Evolutionary conservation across 2,888 invertebrate genomes (phyloP).

Genomic region (Terebella lapidaria): DNA sequence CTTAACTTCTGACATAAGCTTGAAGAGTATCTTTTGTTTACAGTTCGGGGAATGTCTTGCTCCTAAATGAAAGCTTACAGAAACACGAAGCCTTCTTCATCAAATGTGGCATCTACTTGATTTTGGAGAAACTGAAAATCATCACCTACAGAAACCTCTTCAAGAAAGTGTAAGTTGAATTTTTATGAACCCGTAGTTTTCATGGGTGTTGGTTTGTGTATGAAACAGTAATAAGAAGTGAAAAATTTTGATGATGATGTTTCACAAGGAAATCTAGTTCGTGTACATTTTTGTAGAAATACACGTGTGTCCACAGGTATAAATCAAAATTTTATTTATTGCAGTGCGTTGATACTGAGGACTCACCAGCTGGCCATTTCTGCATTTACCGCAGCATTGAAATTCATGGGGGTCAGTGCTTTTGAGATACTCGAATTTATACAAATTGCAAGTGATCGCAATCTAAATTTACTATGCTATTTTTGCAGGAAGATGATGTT

Average conservation of each 20-base stretch:
- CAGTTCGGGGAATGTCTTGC: constrained; percentile 75
- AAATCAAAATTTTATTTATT: no score
- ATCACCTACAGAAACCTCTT: constrained; percentile 94
- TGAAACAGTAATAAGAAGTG: no score
- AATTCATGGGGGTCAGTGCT: constrained; percentile 52
- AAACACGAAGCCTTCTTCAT: constrained; percentile 89
- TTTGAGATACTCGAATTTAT: background rate
- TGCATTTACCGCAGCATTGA: constrained; percentile 75
- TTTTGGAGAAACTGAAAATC: constrained; percentile 91
- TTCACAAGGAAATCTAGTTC: no score
- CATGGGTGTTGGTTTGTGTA: background rate
- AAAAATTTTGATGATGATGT: no score
- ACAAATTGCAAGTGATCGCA: no score
- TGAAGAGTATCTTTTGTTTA: no score
- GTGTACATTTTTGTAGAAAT: no score
- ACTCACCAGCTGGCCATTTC: constrained; percentile 82
- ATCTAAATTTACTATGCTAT: background rate
- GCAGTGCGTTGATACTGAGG: constrained; percentile 54
- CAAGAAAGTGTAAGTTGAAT: constrained; percentile 72
- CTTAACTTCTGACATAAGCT: no score
- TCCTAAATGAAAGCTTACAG: constrained; percentile 77
- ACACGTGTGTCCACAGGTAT: no score
- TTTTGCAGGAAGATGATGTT: constrained; percentile 72
- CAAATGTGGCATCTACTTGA: constrained; percentile 91
- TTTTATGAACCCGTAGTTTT: background rate